Percentiles rank a stretch among this genome's conserved stretches.
Conservation (phyloP, 1,140 invertebrate genomes). For the Triops cancriformis region DNA sequence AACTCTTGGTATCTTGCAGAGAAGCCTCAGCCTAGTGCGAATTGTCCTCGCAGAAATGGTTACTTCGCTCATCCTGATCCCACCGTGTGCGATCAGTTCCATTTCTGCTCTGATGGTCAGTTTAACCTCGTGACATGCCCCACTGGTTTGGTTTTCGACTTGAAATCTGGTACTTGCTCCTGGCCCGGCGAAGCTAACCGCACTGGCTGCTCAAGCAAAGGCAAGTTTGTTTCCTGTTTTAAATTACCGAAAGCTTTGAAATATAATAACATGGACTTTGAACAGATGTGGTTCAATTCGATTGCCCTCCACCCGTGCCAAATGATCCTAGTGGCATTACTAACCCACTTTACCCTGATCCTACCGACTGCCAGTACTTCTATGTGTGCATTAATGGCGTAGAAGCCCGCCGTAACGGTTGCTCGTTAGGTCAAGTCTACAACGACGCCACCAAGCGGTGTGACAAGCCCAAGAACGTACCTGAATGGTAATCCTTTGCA, state of each 20-base stretch:
- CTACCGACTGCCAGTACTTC: slow-evolving; percentile 73
- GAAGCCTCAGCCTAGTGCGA: slow-evolving; percentile 59
- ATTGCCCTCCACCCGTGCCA: slow-evolving; percentile 61
- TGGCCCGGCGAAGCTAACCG: slow-evolving; percentile 70
- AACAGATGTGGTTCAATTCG: slow-evolving; percentile 62
- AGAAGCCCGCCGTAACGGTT: slow-evolving; percentile 64
- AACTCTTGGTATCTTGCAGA: slow-evolving; percentile 49
- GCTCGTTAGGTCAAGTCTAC: slow-evolving; percentile 65
- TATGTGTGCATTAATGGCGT: slow-evolving; percentile 74
- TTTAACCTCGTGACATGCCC: slow-evolving; percentile 64
- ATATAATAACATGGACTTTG: slow-evolving; percentile 37
- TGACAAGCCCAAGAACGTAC: slow-evolving; percentile 66
- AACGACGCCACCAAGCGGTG: slow-evolving; percentile 71
- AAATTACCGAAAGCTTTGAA: background rate
- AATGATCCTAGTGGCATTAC: slow-evolving; percentile 56
- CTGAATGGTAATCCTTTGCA: slow-evolving; percentile 57
- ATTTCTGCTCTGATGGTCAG: slow-evolving; percentile 67
- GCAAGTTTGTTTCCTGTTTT: slow-evolving; percentile 35
- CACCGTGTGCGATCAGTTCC: slow-evolving; percentile 69
- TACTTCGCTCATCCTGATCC: slow-evolving; percentile 69
- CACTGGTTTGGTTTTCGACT: slow-evolving; percentile 72
- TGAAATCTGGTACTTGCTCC: slow-evolving; percentile 60
- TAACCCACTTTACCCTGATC: slow-evolving; percentile 70
- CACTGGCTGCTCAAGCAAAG: slow-evolving; percentile 61
- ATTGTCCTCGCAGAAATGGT: slow-evolving; percentile 71